A percentile compares a stretch with the other conserved stretches of the same genome.
These are phyloP conservation scores for Drosophila meridionalis DNA, from an alignment of 2,888 invertebrate genomes.

Conservation along the genomic window DNA sequence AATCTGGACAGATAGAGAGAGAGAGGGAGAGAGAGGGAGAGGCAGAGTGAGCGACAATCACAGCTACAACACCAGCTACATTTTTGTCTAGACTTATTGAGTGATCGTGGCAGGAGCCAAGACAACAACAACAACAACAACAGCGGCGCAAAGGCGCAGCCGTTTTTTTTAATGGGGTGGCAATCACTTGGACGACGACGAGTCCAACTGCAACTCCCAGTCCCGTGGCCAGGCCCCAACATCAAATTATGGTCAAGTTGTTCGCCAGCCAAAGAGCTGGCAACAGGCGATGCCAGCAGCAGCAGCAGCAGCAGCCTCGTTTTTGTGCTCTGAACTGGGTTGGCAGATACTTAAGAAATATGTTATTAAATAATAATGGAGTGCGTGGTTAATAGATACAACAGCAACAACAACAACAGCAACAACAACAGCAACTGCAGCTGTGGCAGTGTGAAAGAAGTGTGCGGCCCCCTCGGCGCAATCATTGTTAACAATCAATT, in stretches of 20 bases:
- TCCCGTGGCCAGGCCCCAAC: conserved; percentile 51
- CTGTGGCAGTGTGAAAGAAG: conserved; percentile 64
- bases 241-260: conserved; percentile 82
- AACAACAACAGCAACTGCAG: conserved; percentile 55
- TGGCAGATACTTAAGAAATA: conserved; percentile 83
- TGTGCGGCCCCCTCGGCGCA: conserved; percentile 76
- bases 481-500: conserved; percentile 84
- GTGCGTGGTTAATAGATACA: conserved; percentile 83
- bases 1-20: conserved; percentile 8
- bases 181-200: conserved; percentile 82
- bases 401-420: conserved; percentile 64
- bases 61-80: conserved; percentile 72
- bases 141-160: conserved; percentile 34
- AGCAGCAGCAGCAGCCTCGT: conserved; percentile 60
- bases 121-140: conserved; percentile 40
- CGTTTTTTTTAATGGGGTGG: conserved; percentile 83
- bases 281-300: conserved; percentile 41
- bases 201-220: conserved; percentile 27
- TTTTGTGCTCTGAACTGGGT: conserved; percentile 82
- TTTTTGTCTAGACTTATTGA: conserved; percentile 81
- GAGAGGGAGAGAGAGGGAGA: not conserved
- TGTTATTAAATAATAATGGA: conserved; percentile 84
- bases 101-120: conserved; percentile 80
- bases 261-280: conserved; percentile 54
- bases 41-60: conserved; percentile 70